These are phyloP conservation scores for Lagothrix lagotricha DNA, from an alignment of 2,797 vertebrate genomes.

Conservation along the genomic window DNA sequence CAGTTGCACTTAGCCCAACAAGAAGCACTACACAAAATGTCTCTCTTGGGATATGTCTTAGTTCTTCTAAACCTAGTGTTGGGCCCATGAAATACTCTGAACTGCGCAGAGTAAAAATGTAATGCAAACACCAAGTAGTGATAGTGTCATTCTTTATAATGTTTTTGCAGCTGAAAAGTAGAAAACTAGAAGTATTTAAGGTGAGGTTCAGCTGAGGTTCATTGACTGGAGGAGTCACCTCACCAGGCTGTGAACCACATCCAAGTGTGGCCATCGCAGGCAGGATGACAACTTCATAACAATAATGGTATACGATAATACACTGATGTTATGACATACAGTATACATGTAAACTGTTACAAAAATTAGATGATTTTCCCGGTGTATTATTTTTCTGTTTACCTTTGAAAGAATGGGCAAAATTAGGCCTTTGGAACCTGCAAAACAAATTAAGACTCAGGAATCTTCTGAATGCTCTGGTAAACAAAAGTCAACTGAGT, in stretches of 20 bases:
- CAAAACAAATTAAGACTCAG: background rate
- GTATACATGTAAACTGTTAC: background rate
- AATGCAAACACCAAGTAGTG: background rate
- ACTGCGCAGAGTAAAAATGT: background rate
- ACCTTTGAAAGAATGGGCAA: background rate
- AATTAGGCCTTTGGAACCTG: background rate
- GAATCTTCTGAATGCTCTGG: background rate
- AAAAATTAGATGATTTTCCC: background rate
- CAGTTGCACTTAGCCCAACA: background rate
- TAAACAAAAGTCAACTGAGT: background rate
- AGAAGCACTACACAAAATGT: background rate
- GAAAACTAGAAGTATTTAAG: background rate
- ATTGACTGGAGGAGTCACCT: background rate
- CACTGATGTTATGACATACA: background rate
- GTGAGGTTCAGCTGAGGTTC: background rate
- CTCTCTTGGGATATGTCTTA: background rate
- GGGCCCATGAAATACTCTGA: background rate
- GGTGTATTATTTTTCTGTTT: background rate
- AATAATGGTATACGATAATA: background rate
- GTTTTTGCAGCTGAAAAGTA: conserved; percentile 9
- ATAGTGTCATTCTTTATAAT: background rate
- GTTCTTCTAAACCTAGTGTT: background rate
- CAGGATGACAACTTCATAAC: background rate
- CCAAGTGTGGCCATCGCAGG: background rate
- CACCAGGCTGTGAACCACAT: background rate